Conservation (phyloP, 1,140 invertebrate species). For the Grapholita molesta region DNA sequence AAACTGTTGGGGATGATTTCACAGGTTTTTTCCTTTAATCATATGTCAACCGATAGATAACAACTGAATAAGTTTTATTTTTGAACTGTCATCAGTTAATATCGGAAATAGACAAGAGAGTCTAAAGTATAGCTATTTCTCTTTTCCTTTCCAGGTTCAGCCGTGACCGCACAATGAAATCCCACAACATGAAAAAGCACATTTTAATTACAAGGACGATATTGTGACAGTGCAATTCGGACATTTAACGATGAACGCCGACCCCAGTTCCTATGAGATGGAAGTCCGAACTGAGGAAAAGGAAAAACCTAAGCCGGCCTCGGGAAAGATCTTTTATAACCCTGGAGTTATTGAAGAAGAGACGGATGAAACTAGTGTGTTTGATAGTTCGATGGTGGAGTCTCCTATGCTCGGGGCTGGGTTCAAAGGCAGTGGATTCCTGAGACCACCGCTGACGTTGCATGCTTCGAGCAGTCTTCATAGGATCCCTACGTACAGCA, state of each 20-base stretch:
- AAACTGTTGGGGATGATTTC: too few species aligned
- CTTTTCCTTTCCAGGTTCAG: background rate
- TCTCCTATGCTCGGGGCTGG: conserved; percentile 58
- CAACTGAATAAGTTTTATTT: too few species aligned
- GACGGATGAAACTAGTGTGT: conserved; percentile 70
- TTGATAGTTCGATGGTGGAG: conserved; percentile 65
- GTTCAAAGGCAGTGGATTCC: conserved; percentile 47
- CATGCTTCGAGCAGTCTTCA: conserved; percentile 66
- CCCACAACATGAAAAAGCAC: background rate
- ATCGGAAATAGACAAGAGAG: too few species aligned
- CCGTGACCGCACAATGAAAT: background rate
- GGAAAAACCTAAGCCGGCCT: conserved; percentile 40
- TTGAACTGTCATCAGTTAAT: too few species aligned
- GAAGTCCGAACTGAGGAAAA: conserved; percentile 52
- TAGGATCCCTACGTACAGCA: conserved; percentile 71
- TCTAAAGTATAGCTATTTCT: background rate
- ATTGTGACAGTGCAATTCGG: conserved; percentile 36
- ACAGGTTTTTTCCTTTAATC: too few species aligned
- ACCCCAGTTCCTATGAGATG: conserved; percentile 61
- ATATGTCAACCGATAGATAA: too few species aligned
- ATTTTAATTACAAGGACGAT: conserved; percentile 19
- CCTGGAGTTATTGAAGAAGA: conserved; percentile 73
- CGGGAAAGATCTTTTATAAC: conserved; percentile 71
- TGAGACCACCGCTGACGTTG: conserved; percentile 52
- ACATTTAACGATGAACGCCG: conserved; percentile 40